Evolutionary conservation across 2,888 invertebrate genomes (phyloP), one percentile per base, ranked within the genome.

Genomic region (Ormyrus pomaceus): DNA sequence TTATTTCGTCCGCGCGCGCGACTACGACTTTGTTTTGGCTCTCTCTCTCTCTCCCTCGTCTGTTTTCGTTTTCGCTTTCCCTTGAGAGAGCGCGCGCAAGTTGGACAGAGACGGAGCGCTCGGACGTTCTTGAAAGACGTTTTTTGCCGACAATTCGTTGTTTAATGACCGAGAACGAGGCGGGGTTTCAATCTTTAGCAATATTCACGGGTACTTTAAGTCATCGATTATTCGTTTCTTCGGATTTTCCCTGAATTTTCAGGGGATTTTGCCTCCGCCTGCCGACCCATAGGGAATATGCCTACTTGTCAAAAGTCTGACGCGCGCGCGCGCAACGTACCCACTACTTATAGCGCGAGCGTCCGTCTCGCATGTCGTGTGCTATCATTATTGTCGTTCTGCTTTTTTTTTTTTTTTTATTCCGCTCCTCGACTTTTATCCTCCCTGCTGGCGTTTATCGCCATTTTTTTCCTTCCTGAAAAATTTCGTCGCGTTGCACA

Each of bases 1-100:
- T 77, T 77, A 77, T 77, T 66, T 34, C 34, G 34, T 34, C 51
- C 53, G 64, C 13, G 45, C 13, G 48, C 45, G 34, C 73, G 62
- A 58, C 62, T 65, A 65, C 73, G 73, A 69, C 74, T 79, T 79
- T 79, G 79, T 79, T 79, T 79, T 79, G 77, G 72, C 77, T 34
- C 34, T 34, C 34, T 34, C 34, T 34, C 34, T 34, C 34, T 34
- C 34, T 34, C 34, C 61, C 70, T 34, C 48, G 56, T 34, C 34
- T 78, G 72, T 72, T 78, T 66, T 65, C 66, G 66, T 72, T 78
- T 66, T 78, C 64, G 71, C 77, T 77, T 71, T 78, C 66, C 77
- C 77, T 72, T 48, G 46, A n/a, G 11, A 7, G 7, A 13, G 71
- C 10, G 7, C 45, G 46, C 69, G 8, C 55, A 62, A 45, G 66